Base-by-base conservation (phyloP, 2,113 vertebrate genomes). In the Galbula dea region DNA sequence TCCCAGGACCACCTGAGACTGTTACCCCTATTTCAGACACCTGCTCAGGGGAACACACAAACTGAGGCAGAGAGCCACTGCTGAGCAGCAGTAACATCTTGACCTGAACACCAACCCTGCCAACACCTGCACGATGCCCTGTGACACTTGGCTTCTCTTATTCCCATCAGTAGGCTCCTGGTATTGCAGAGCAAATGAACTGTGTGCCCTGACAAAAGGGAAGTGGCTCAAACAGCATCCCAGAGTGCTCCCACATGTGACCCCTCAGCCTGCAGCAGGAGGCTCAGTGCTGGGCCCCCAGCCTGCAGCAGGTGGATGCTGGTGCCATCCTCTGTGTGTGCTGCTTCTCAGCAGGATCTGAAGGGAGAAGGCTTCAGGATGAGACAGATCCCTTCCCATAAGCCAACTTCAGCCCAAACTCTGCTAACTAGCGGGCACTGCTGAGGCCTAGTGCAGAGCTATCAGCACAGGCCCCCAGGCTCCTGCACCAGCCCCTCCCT, bases 301-400 rank as follows among this genome's bases (percentile, higher is more conserved):
- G 29, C 37, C 51, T 2, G 74, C 59, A n/a, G 48, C 2, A 20
- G n/a, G 37, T 17, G 9, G 5, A 12, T 6, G 52, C 21, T 9
- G 11, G 7, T 4, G 32, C 4, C 2, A 3, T 17, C 34, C 8
- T 5, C 5, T 15, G 11, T 20, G 11, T 13, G 21, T 46, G 29
- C 7, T 24, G 46, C 54, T 79, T 27, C 76, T 43, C 51, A n/a
- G 67, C 39, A 49, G 72, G 63, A 37, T 15, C 27, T 12, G 12
- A 43, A 37, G 52, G 26, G 15, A 23, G 15, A 45, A 51, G 59
- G 29, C 51, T 19, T 32, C 13, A 11, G 6, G 4, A 58, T 4
- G 36, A 49, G 48, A 24, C 48, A 20, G n/a, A 13, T 3, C 22
- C 49, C 87, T 76, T 41, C 75, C n/a, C n/a, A 37, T 13, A 65